Base-by-base conservation (phyloP, 2,113 vertebrate genomes). In the Heterotis niloticus region DNA sequence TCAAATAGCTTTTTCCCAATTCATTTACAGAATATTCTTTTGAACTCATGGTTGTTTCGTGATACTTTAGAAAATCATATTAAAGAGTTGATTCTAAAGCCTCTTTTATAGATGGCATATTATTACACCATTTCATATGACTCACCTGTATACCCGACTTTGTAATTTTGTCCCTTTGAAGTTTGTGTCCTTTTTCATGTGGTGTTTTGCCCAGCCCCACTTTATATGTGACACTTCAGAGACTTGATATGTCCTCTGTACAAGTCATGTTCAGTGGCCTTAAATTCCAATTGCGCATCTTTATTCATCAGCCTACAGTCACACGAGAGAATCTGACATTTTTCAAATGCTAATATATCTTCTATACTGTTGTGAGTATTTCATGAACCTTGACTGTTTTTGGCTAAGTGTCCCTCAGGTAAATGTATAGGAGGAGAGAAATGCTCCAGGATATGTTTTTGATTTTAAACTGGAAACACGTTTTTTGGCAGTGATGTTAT, bases 381-480 rank as follows among this genome's bases (percentile, higher is more conserved):
- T 44, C 16, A 34, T n/a, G 24, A 11, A 4, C 26, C 12, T 34
- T 11, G 74, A 44, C 18, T 29, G 51, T 57, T 57, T 24, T 17
- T 18, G 24, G 4, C 23, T 23, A 73, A 56, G 16, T 7, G 26
- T 75, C 74, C 57, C 28, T 34, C 28, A 44, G 59, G 57, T 60
- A 26, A 0, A 64, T 10, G 10, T 75, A 62, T 52, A 60, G 64
- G 28, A 78, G 80, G 73, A 67, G n/a, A 20, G 64, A 81, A 68
- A 76, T 51, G 10, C 24, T 60, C 7, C 9, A 17, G 70, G 78
- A 68, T 51, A 20, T 78, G 79, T 79, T 70, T 87, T 87, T 77
- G 65, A 80, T 87, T 85, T 83, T 78, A 82, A 72, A 80, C 75
- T 83, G 82, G 81, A 85, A 83, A 84, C 78, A 84, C 18, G 75